phyloP scores from a whole-genome alignment of 2,888 invertebrate species.

The Eurois occulta region DNA sequence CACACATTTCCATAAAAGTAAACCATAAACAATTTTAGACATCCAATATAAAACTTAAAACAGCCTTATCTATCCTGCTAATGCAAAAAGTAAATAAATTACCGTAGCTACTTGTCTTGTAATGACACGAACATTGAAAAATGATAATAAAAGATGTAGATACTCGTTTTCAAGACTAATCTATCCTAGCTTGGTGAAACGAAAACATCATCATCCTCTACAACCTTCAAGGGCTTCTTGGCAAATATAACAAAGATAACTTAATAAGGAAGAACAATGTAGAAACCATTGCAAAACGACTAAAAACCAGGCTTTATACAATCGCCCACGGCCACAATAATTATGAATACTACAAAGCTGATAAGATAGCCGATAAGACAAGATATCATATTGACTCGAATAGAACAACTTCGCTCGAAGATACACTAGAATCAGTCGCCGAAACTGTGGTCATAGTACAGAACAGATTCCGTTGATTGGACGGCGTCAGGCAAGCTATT shows the following conservation, averaged over 20 bases:
- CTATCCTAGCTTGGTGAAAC: not conserved
- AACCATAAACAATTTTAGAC: constrained; percentile 29
- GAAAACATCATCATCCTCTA: not conserved
- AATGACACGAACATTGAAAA: not conserved
- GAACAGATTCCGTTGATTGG: not conserved
- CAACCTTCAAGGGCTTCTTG: not conserved
- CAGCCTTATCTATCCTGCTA: not conserved
- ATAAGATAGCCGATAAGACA: no score
- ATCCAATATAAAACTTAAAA: constrained; percentile 14
- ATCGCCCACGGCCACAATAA: not conserved
- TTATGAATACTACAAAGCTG: not conserved
- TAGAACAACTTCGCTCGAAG: not conserved
- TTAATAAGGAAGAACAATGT: not conserved
- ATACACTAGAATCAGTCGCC: not conserved
- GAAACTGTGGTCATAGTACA: not conserved
- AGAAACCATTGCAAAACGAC: not conserved
- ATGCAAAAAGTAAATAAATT: not conserved
- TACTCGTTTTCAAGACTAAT: not conserved
- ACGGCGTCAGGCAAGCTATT: not conserved
- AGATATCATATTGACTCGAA: not conserved
- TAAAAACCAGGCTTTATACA: no score
- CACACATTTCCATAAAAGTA: constrained; percentile 18
- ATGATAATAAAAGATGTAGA: not conserved
- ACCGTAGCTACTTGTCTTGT: no score
- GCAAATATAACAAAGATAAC: not conserved